These are phyloP conservation scores for Kryptolebias ocellatus DNA, from an alignment of 2,797 vertebrate genomes.

Conservation along the genomic window DNA sequence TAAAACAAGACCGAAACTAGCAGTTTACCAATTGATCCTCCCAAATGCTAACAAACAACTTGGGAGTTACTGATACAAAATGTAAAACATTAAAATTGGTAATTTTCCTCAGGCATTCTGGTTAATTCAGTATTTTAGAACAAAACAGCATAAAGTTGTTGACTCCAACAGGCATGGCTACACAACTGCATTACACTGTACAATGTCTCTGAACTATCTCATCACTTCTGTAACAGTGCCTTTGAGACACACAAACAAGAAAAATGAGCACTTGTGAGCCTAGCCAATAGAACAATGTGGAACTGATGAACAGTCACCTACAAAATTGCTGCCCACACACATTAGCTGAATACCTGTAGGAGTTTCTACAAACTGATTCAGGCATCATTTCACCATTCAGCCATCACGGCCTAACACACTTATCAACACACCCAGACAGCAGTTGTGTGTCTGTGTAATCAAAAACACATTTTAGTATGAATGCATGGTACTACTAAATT, in stretches of 20 bases:
- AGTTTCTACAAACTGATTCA: slow-evolving; percentile 24
- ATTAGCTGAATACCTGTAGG: slow-evolving; percentile 31
- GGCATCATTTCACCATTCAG: slow-evolving; percentile 54
- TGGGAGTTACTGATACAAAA: background rate
- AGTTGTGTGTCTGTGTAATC: slow-evolving; percentile 25
- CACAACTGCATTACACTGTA: background rate
- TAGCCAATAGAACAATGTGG: slow-evolving; percentile 49
- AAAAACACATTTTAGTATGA: slow-evolving; percentile 5
- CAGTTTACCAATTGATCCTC: background rate
- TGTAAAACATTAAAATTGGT: background rate
- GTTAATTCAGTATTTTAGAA: slow-evolving; percentile 7
- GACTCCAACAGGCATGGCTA: slow-evolving; percentile 17
- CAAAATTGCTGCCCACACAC: slow-evolving; percentile 57
- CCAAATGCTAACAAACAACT: background rate
- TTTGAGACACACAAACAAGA: slow-evolving; percentile 37
- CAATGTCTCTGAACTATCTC: slow-evolving; percentile 38
- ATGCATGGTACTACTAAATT: slow-evolving; percentile 3
- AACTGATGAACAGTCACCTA: slow-evolving; percentile 60
- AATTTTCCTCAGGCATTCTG: background rate
- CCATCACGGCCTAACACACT: slow-evolving; percentile 28
- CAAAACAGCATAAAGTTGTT: slow-evolving; percentile 20
- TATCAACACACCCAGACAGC: slow-evolving; percentile 32
- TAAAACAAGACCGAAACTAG: background rate
- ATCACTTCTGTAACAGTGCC: slow-evolving; percentile 23
- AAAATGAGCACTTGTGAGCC: slow-evolving; percentile 29